Base-by-base conservation (phyloP, 2,888 invertebrate genomes). In the Alentia gelatinosa region DNA sequence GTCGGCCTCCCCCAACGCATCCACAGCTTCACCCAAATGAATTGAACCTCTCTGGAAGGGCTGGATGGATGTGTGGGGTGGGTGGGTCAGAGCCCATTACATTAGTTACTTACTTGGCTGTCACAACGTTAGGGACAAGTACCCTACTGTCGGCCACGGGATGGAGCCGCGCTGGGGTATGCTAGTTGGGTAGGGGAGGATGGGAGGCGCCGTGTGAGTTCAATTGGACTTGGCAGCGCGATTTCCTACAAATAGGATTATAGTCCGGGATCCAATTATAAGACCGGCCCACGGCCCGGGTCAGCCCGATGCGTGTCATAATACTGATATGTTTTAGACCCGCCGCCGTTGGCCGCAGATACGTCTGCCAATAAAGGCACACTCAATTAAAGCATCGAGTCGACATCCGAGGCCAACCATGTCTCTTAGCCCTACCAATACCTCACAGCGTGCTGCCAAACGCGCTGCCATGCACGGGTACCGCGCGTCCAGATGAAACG, bases 241-340 rank as follows among this genome's bases (percentile, higher is more conserved):
- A 39, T 79, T 79, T 79, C 79, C 79, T n/a, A 79, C 37, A 79
- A 79, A 79, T 35, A 37, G 79, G 79, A 79, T 79, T 79, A 79
- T 35, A 79, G 79, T 37, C 37, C 23, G 37, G 15, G 39, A 79
- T 39, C 79, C 79, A 79, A 79, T 79, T 79, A 79, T 79, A 35
- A 68, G 35, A 39, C 79, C 39, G 79, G 15, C 35, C 79, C 15
- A 12, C 19, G 37, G n/a, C 79, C 37, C 37, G 37, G 23, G 39
- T 39, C 79, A 79, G 37, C 12, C 19, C 12, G 30, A 68, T 30
- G 68, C 68, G 68, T 68, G 68, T 68, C 68, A 68, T 68, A 68
- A 79, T 79, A 79, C 79, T 79, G 33, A 68, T 68, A 68, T 68
- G 79, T 79, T 79, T 35, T 39, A 79, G 79, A 12, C 39, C 12